These are phyloP conservation scores for Anthophora plumipes DNA, from an alignment of 2,888 invertebrate genomes.

Conservation along the genomic window DNA sequence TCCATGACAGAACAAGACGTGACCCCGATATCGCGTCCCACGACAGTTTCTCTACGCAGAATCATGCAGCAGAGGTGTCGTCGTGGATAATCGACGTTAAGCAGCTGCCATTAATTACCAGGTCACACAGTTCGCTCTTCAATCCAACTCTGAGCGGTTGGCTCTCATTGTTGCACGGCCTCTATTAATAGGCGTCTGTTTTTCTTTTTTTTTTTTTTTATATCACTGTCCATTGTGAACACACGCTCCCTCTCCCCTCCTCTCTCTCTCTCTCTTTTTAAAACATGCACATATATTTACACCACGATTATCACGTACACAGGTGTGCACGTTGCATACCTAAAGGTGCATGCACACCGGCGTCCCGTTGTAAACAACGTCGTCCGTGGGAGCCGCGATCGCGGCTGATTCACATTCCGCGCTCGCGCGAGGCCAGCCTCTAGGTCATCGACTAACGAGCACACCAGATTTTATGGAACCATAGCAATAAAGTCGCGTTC, in stretches of 20 bases:
- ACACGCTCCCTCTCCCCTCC: no score
- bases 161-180: conserved; percentile 19
- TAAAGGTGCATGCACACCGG: conserved; percentile 41
- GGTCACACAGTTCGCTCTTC: conserved; percentile 20
- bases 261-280: no score
- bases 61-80: conserved; percentile 4
- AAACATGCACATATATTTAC: conserved; percentile 51
- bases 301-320: conserved; percentile 20
- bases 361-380: conserved; percentile 59
- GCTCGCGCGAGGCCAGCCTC: conserved; percentile 64
- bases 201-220: no score
- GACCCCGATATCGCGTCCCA: conserved; percentile 1
- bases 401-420: conserved; percentile 72
- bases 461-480: conserved; percentile 64
- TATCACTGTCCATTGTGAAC: conserved; percentile 58
- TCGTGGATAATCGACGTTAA: conserved; percentile 32
- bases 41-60: conserved; percentile 5
- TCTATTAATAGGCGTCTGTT: conserved; percentile 66
- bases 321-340: conserved; percentile 52
- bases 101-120: conserved; percentile 29
- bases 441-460: conserved; percentile 65
- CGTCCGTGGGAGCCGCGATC: conserved; percentile 65
- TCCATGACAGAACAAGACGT: not conserved
- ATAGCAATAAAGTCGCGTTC: conserved; percentile 46
- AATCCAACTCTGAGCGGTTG: not conserved